Base-by-base conservation (phyloP, 2,113 vertebrate genomes). In the Oenanthe melanoleuca region DNA sequence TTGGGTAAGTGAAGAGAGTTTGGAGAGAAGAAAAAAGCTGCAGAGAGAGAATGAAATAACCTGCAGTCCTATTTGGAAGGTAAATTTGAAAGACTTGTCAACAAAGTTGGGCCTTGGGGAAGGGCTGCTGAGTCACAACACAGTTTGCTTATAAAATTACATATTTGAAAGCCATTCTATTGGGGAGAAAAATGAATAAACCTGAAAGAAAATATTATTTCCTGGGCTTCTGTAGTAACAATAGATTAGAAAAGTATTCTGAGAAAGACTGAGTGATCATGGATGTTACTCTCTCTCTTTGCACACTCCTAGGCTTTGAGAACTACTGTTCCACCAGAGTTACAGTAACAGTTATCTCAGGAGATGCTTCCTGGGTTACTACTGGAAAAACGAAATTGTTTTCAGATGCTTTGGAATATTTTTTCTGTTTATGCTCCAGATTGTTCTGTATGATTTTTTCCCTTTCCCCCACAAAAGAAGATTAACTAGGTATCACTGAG, bases 231-330 rank as follows among this genome's bases (percentile, higher is more conserved):
- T 92, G 8, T 29, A 75, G 53, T 37, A 59, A 19, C 29, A 69
- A 24, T 38, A 70, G 38, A 31, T 53, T 11, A 31, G 60, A 66
- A 74, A 24, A 50, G 13, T 55, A 53, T 19, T 66, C 22, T 52
- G 17, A 28, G 57, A 37, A 57, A n/a, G 38, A 22, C 1, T 13
- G 6, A 75, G 2, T 3, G 12, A 31, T 53, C 11, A 40, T 0
- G 60, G 53, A 55, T 80, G 21, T 45, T 40, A 25, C 34, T 31
- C 1, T 77, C 72, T 50, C 71, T 80, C 42, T 31, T 66, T 81
- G 60, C 52, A 74, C 47, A 53, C 37, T 65, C 19, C 6, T 66
- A 16, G 34, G 24, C 53, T 82, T 50, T 52, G 49, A 47, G 40
- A 83, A 34, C 21, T 53, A 19, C 21, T 1, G 1, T 77, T 80